phyloP scores from a whole-genome alignment of 2,888 invertebrate species.

The Trissoscelio sp. region DNA sequence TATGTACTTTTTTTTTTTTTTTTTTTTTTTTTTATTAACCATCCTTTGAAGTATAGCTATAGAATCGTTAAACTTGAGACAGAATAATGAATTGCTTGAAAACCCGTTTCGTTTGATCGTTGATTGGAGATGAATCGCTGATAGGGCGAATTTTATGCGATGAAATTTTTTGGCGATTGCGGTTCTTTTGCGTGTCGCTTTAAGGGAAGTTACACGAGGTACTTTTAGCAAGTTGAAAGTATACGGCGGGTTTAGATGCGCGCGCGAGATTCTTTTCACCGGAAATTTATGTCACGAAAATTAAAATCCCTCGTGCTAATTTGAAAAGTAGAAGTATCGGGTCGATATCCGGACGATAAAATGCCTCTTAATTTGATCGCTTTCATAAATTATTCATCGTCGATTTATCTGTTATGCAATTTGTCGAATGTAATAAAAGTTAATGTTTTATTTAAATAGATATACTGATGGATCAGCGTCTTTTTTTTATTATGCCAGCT shows the following conservation, averaged over 20 bases:
- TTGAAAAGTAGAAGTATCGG: not conserved
- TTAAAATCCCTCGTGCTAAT: conserved; percentile 15
- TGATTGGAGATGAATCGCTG: conserved; percentile 15
- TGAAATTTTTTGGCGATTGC: conserved; percentile 4
- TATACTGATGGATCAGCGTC: not conserved
- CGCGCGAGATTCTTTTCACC: not conserved
- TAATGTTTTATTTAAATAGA: conserved; percentile 7
- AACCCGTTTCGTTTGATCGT: conserved; percentile 7
- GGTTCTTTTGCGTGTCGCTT: conserved; percentile 1
- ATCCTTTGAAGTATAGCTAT: too few species aligned
- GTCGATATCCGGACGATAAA: conserved; percentile 10
- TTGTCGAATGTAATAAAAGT: conserved; percentile 3
- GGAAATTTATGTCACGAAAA: not conserved
- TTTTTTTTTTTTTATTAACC: too few species aligned
- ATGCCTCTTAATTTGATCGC: conserved; percentile 2
- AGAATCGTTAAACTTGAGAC: not conserved
- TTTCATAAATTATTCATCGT: conserved; percentile 10
- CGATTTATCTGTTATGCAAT: conserved; percentile 5
- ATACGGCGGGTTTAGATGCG: not conserved
- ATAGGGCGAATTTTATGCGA: conserved; percentile 8
- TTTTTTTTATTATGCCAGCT: not conserved
- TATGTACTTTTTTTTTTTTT: not conserved
- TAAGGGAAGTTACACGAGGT: conserved; percentile 20
- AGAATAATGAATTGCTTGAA: not conserved
- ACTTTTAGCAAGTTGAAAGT: conserved; percentile 2